phyloP scores from a whole-genome alignment of 2,797 vertebrate genomes.

The Channallabes apus region DNA sequence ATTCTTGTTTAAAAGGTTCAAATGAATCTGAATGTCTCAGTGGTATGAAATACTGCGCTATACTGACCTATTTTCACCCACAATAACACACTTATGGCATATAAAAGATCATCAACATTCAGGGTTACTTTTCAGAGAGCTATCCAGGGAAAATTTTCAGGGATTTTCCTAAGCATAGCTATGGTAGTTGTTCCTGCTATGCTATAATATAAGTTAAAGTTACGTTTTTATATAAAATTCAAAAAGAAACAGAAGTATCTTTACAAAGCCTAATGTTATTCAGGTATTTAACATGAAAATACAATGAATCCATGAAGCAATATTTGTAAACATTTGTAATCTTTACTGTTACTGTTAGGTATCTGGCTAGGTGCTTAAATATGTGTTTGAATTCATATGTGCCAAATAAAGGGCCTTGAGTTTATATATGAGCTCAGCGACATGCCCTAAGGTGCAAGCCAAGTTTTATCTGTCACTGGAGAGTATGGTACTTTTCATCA shows the following conservation, averaged over 20 bases:
- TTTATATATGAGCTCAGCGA: conserved; percentile 18
- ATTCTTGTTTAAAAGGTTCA: too few relatives aligned
- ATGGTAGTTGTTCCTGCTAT: too few relatives aligned
- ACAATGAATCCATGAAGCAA: background rate
- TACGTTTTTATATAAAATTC: background rate
- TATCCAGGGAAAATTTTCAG: background rate
- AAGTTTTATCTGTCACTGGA: conserved; percentile 13
- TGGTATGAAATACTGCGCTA: too few relatives aligned
- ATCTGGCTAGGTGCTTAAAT: background rate
- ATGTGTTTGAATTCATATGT: background rate
- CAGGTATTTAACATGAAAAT: background rate
- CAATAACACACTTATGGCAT: background rate
- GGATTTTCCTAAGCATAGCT: background rate
- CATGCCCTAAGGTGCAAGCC: conserved; percentile 12
- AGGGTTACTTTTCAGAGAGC: background rate
- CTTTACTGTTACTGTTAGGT: background rate
- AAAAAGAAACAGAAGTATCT: background rate
- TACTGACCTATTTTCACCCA: too few relatives aligned
- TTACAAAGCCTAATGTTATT: background rate
- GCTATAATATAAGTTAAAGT: background rate
- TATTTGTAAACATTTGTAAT: conserved; percentile 1
- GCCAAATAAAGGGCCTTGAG: conserved; percentile 16
- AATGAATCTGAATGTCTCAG: too few relatives aligned
- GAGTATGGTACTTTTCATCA: conserved; percentile 31
- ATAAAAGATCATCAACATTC: background rate